Evolutionary conservation across 2,888 invertebrate genomes (phyloP).

Genomic region (Hedya salicella): DNA sequence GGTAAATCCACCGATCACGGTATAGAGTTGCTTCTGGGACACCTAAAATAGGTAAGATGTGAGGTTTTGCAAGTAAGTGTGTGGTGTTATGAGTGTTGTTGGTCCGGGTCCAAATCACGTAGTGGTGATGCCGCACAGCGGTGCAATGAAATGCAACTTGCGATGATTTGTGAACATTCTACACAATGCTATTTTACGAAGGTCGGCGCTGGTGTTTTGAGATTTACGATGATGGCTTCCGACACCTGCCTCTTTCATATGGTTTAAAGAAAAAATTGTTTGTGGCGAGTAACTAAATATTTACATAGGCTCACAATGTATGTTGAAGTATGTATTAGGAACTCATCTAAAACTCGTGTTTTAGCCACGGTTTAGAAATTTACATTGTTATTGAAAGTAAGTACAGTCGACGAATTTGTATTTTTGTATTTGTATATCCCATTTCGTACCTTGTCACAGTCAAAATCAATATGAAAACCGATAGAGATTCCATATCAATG

Average conservation of each 20-base stretch:
- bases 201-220: conserved; percentile 9
- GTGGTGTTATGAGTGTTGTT: conserved; percentile 61
- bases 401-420: too few relatives aligned
- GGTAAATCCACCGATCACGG: background rate
- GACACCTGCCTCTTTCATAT: conserved; percentile 21
- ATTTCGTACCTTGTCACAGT: too few relatives aligned
- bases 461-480: too few relatives aligned
- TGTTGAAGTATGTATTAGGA: background rate
- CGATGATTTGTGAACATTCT: conserved; percentile 26
- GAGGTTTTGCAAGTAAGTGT: conserved; percentile 42
- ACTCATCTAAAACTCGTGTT: too few relatives aligned
- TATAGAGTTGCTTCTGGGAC: conserved; percentile 8
- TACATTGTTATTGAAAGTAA: too few relatives aligned
- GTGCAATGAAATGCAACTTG: conserved; percentile 33
- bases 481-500: too few relatives aligned
- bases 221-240: conserved; percentile 19
- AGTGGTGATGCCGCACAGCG: conserved; percentile 47
- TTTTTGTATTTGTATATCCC: too few relatives aligned
- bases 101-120: conserved; percentile 75
- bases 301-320: background rate
- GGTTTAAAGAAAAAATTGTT: conserved; percentile 9
- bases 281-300: conserved; percentile 2
- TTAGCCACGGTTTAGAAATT: too few relatives aligned
- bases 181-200: conserved; percentile 31
- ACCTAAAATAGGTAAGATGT: conserved; percentile 48